Conservation (phyloP, 2,113 vertebrate species). For the Ceratotherium simum region DNA sequence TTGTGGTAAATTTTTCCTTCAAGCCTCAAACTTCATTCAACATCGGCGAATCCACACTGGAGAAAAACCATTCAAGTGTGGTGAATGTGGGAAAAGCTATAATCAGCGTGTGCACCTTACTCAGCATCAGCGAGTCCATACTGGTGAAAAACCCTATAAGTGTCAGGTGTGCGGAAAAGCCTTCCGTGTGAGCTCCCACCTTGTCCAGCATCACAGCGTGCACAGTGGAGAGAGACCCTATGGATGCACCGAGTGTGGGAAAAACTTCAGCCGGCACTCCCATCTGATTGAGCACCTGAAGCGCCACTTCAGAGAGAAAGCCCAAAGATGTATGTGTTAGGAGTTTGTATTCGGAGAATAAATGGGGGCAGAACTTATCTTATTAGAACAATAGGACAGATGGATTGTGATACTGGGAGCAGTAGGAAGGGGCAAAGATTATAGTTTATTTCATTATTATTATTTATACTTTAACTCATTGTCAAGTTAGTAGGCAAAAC, state of each 20-base stretch:
- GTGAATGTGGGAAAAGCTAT: conserved; percentile 80
- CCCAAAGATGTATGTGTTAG: conserved; percentile 77
- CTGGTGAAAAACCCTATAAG: conserved; percentile 80
- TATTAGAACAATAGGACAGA: background rate
- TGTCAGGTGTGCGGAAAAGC: conserved; percentile 82
- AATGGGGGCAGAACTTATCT: background rate
- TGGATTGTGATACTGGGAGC: background rate
- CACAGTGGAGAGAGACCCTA: conserved; percentile 80
- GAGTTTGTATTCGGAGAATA: background rate
- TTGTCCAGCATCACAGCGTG: conserved; percentile 81
- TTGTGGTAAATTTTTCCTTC: conserved; percentile 82
- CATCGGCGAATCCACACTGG: conserved; percentile 82
- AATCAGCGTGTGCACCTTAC: conserved; percentile 82
- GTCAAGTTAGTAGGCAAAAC: background rate
- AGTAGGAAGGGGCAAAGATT: background rate
- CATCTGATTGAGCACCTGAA: conserved; percentile 82
- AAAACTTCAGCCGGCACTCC: conserved; percentile 81
- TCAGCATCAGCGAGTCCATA: conserved; percentile 81
- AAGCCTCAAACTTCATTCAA: conserved; percentile 82
- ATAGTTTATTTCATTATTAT: background rate
- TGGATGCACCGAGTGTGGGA: conserved; percentile 76
- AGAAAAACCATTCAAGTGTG: conserved; percentile 80
- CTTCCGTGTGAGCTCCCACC: conserved; percentile 81
- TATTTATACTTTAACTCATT: background rate
- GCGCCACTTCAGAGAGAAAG: conserved; percentile 82